Evolutionary conservation across 2,797 vertebrate species (phyloP).

Genomic region (Hydrolagus colliei): DNA sequence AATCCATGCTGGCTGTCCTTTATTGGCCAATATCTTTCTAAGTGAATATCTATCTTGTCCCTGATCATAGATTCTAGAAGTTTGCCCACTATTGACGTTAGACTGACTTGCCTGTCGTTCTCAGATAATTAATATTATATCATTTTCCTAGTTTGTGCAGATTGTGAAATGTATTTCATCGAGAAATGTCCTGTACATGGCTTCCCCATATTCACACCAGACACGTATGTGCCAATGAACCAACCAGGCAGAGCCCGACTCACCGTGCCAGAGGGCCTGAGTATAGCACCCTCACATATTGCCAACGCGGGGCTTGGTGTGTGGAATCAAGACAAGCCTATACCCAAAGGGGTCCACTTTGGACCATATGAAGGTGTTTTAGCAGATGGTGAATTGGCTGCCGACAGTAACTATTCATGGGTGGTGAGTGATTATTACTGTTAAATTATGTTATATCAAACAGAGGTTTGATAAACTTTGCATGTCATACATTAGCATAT

Average conservation of each 20-base stretch:
- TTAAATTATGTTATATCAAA: too few species aligned
- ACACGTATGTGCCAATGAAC: constrained; percentile 51
- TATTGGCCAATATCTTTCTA: too few species aligned
- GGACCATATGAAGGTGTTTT: constrained; percentile 67
- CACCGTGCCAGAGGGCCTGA: constrained; percentile 65
- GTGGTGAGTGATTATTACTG: constrained; percentile 53
- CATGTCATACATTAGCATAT: too few species aligned
- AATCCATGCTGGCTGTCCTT: too few species aligned
- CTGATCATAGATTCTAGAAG: too few species aligned
- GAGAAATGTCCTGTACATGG: constrained; percentile 53
- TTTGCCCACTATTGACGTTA: too few species aligned
- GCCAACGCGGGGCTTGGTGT: constrained; percentile 66
- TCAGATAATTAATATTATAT: not conserved
- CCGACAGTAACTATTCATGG: constrained; percentile 66
- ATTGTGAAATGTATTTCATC: constrained; percentile 59
- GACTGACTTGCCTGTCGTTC: too few species aligned
- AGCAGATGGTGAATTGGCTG: constrained; percentile 56
- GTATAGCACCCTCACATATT: constrained; percentile 63
- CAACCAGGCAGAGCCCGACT: constrained; percentile 59
- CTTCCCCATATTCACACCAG: constrained; percentile 58
- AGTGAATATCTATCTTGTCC: too few species aligned
- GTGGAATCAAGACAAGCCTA: constrained; percentile 57
- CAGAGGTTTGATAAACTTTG: too few species aligned
- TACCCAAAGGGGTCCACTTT: constrained; percentile 69
- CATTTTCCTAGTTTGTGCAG: constrained; percentile 47